Percentiles rank a stretch among this genome's conserved stretches.
phyloP scores from a whole-genome alignment of 2,888 invertebrate genomes.

The Pinctada fucata region DNA sequence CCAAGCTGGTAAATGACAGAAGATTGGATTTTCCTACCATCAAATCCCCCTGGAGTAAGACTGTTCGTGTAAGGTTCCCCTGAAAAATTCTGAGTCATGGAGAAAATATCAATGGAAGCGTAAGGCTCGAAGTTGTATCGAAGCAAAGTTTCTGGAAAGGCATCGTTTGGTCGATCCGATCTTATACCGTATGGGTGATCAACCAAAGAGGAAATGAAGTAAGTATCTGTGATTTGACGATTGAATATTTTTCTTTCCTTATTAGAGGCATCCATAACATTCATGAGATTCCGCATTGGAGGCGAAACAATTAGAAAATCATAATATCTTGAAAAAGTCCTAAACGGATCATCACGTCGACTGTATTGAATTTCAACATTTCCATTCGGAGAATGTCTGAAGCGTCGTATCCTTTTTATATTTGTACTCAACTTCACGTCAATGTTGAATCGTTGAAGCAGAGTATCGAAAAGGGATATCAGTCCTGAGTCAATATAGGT shows the following conservation, averaged over 20 bases:
- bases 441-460: background rate
- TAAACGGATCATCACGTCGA: background rate
- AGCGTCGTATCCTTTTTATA: conserved; percentile 2
- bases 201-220: background rate
- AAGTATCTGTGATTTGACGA: background rate
- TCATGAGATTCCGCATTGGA: background rate
- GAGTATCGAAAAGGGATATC: background rate
- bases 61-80: conserved; percentile 17
- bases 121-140: background rate
- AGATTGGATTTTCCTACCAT: conserved; percentile 9
- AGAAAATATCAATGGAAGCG: background rate
- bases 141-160: background rate
- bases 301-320: conserved; percentile 21
- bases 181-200: conserved; percentile 9
- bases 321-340: background rate
- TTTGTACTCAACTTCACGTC: background rate
- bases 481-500: background rate
- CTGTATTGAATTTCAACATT: background rate
- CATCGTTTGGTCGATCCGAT: background rate
- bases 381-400: background rate
- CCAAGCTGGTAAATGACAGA: conserved; percentile 17
- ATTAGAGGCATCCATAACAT: conserved; percentile 5
- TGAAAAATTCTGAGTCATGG: conserved; percentile 6
- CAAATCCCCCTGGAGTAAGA: conserved; percentile 6
- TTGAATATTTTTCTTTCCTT: conserved; percentile 4